Evolutionary conservation across 1,140 invertebrate species (phyloP).

Genomic region (Leptestheria dahalacensis): DNA sequence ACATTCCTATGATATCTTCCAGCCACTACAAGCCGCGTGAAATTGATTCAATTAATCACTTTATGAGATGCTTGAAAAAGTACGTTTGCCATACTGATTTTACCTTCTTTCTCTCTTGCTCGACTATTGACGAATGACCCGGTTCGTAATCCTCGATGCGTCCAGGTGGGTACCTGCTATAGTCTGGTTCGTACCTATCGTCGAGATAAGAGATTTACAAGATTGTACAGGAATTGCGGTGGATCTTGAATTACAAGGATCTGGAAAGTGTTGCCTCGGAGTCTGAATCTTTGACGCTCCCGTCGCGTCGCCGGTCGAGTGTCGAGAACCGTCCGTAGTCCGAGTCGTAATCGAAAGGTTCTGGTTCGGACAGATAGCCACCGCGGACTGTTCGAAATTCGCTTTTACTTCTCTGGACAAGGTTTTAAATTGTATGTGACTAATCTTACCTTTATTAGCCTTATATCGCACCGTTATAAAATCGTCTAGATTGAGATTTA

Average conservation of each 20-base stretch:
- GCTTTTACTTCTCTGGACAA: not conserved
- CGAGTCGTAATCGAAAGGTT: slow-evolving; percentile 44
- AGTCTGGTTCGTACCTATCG: slow-evolving; percentile 33
- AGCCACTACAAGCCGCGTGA: slow-evolving; percentile 77
- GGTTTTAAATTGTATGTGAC: not conserved
- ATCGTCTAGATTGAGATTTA: no score
- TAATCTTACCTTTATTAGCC: slow-evolving; percentile 28
- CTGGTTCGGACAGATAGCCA: slow-evolving; percentile 65
- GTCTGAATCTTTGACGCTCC: not conserved
- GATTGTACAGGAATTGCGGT: no score
- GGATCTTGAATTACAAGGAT: not conserved
- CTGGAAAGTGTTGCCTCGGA: slow-evolving; percentile 21
- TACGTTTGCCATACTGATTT: slow-evolving; percentile 5
- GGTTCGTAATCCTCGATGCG: slow-evolving; percentile 87
- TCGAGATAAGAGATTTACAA: no score
- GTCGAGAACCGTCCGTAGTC: slow-evolving; percentile 47
- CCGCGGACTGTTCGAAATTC: slow-evolving; percentile 27
- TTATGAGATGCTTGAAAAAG: no score
- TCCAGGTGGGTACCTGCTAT: slow-evolving; percentile 65
- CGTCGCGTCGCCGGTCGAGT: slow-evolving; percentile 36
- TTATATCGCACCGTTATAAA: slow-evolving; percentile 78
- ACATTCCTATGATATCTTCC: slow-evolving; percentile 85
- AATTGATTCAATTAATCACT: no score
- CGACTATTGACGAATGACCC: slow-evolving; percentile 71
- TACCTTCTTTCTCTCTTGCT: slow-evolving; percentile 58